A percentile compares a stretch with the other conserved stretches of the same genome.
Conservation (phyloP, 1,140 invertebrate genomes). For the Halesus radiatus region DNA sequence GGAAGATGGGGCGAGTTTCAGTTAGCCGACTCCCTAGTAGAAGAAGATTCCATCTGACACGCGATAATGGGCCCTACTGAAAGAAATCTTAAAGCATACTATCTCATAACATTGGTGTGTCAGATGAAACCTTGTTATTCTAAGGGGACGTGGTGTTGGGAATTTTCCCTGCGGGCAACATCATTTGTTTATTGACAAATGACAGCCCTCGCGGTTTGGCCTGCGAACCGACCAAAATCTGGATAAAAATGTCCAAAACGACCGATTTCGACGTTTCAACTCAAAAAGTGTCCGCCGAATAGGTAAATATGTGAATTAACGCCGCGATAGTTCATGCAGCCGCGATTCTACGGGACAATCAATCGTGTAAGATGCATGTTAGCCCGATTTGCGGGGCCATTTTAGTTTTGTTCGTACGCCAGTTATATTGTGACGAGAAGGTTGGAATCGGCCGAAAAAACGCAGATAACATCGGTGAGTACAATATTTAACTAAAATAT, state of each 20-base stretch:
- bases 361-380: slow-evolving; percentile 49
- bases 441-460: slow-evolving; percentile 13
- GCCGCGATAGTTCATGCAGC: slow-evolving; percentile 24
- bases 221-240: slow-evolving; percentile 29
- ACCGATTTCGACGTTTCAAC: neutral
- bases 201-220: slow-evolving; percentile 48
- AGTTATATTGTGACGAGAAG: slow-evolving; percentile 39
- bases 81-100: neutral
- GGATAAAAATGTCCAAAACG: slow-evolving; percentile 27
- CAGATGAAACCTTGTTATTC: too few relatives aligned
- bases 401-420: slow-evolving; percentile 45
- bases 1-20: neutral
- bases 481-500: neutral
- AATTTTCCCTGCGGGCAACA: slow-evolving; percentile 41
- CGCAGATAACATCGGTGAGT: slow-evolving; percentile 35
- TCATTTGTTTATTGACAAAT: slow-evolving; percentile 56
- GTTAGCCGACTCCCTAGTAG: neutral
- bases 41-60: neutral
- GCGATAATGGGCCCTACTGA: neutral
- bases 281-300: slow-evolving; percentile 22
- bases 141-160: too few relatives aligned
- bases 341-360: slow-evolving; percentile 39
- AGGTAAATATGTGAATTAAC: slow-evolving; percentile 43
- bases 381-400: slow-evolving; percentile 46
- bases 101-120: neutral